Evolutionary conservation across 2,113 vertebrate genomes (phyloP), one percentile per base, ranked within the genome.

Genomic region (Pomatostomus ruficeps): DNA sequence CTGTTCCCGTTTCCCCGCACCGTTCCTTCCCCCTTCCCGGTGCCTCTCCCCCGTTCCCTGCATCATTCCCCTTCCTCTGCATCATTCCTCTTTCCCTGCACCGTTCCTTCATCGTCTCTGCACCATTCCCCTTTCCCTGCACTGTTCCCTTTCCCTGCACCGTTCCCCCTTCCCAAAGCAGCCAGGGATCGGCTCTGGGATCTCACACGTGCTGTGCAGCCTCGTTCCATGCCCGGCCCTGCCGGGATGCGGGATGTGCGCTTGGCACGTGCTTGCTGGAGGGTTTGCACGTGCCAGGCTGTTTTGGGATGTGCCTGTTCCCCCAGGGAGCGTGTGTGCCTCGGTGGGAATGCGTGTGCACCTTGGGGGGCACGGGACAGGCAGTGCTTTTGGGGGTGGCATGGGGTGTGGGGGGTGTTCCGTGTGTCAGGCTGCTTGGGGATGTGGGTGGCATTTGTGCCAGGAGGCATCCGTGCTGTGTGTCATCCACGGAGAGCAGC

Each of bases 181-280:
- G 25, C 31, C 66, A 22, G 3, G 1, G 1, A 46, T 40, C 48
- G 1, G 0, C 20, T n/a, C 48, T 42, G 55, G 33, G n/a, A 40
- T 48, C 46, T 62, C 19, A 7, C 23, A 14, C 31, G 4, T 4
- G 51, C 38, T 22, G 2, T 16, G 73, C 45, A 49, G 43, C 35
- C 22, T 15, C 21, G 3, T 24, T 43, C 52, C 40, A 3, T 55
- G 31, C 52, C 52, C 7, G 6, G 17, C 46, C 14, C 5, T 14
- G 46, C 74, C 8, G 10, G 54, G 23, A 57, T 45, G 24, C 5
- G 10, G 66, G 45, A 35, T 67, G 19, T 42, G 36, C 29, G 22
- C 51, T 55, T 33, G 31, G 70, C 52, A 73, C 7, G 10, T 14
- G 24, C 31, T 26, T 11, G 38, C 52, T 22, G 70, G 17, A n/a